Percentiles rank a stretch among this genome's conserved stretches.
Conservation (phyloP, 2,113 vertebrate genomes). For the Podiceps cristatus region DNA sequence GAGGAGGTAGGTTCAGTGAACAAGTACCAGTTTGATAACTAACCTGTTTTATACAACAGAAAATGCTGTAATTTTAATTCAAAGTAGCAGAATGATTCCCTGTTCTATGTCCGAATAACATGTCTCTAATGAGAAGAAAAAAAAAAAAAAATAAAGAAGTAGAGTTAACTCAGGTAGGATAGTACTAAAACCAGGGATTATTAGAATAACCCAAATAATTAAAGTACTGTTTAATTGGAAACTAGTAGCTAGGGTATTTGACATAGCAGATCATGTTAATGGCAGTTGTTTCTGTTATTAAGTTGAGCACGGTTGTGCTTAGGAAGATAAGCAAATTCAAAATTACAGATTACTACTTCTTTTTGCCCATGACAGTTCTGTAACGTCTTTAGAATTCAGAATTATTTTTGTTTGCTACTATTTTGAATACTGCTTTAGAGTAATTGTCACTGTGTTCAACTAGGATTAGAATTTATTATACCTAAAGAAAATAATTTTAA, state of each 20-base stretch:
- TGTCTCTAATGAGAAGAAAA: neutral
- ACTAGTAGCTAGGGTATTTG: neutral
- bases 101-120: neutral
- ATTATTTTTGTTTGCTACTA: neutral
- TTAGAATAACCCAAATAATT: slow-evolving; percentile 7
- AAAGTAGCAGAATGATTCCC: neutral
- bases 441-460: neutral
- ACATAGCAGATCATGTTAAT: neutral
- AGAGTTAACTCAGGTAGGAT: neutral
- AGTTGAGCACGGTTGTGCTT: neutral
- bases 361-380: neutral
- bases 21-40: neutral
- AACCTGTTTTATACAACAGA: neutral
- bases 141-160: neutral
- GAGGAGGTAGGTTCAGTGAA: neutral
- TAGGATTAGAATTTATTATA: neutral
- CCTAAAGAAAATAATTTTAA: neutral
- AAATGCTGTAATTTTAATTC: neutral
- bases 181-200: neutral
- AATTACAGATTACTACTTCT: neutral
- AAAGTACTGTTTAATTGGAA: neutral
- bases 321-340: neutral
- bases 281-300: neutral
- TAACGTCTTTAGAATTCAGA: neutral
- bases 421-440: neutral